Base-by-base conservation (phyloP, 2,797 vertebrate species). In the Hoplostethus atlanticus region DNA sequence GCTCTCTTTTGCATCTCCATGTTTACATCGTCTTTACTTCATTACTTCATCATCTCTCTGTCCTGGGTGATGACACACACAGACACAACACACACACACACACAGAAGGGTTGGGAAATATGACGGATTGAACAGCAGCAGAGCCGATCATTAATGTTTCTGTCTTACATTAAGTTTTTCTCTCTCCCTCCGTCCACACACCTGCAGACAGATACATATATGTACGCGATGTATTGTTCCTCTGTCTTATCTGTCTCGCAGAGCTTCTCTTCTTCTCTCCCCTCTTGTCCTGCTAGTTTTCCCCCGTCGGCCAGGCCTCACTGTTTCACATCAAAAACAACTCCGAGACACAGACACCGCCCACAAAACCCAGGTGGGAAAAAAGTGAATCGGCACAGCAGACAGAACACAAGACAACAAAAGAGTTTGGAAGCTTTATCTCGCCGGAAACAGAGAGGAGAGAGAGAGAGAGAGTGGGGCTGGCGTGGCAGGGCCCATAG, bases 271-370 rank as follows among this genome's bases (percentile, higher is more conserved):
- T 73, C 47, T 77, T 54, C 55, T 58, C 65, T 76, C 4, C 12
- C 40, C 70, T 68, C 62, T 63, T 54, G 66, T 73, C 71, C 57
- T 73, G 74, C 74, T 82, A 66, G 17, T 81, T 71, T 77, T 28
- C 28, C 51, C 38, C 53, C 47, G 36, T 77, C 72, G 64, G 65
- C 42, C 59, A 70, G 68, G 65, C 42, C 59, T 64, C 58, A 74
- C 51, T 28, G 55, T 64, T 28, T 71, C 74, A 65, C 64, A 74
- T 67, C 61, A 71, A 73, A 82, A 74, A 6, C 54, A 76, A 61
- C 63, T 59, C 52, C 3, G 56, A 56, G 53, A 51, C 2, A 10
- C 40, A 13, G 42, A 42, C 31, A 16, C 16, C 63, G 60, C 64
- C 65, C 60, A 46, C 47, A 36, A 21, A 36, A 6, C 34, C 34